These are phyloP conservation scores for Argyresthia albistria DNA, from an alignment of 2,888 invertebrate genomes.

Conservation along the genomic window DNA sequence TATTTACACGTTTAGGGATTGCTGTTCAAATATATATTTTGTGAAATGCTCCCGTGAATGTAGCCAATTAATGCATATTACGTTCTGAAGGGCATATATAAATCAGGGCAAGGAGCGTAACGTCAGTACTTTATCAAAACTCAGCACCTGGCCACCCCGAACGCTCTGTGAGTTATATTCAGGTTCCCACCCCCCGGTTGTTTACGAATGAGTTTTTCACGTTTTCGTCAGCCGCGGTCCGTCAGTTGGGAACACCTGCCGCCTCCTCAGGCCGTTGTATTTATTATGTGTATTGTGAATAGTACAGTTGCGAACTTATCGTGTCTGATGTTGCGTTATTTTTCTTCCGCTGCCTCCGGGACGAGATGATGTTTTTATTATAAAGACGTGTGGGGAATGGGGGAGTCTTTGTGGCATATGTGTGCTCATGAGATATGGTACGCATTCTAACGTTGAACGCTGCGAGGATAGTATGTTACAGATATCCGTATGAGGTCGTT, in stretches of 20 bases:
- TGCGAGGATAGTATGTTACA: conserved; percentile 24
- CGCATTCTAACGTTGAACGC: conserved; percentile 34
- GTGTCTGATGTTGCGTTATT: conserved; percentile 49
- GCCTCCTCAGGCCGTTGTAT: conserved; percentile 17
- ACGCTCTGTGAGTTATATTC: conserved; percentile 37
- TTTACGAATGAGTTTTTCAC: conserved; percentile 65
- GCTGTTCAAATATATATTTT: too few relatives aligned
- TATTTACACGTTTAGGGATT: too few relatives aligned
- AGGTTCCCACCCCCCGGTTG: conserved; percentile 47
- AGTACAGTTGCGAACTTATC: conserved; percentile 55
- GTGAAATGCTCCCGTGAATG: not conserved
- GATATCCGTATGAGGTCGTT: conserved; percentile 6
- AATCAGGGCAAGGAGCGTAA: conserved; percentile 57
- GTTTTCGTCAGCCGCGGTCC: conserved; percentile 39
- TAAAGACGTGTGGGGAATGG: conserved; percentile 49
- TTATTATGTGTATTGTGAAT: conserved; percentile 48
- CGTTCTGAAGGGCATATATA: conserved; percentile 62
- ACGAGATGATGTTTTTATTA: conserved; percentile 63
- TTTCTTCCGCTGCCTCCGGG: conserved; percentile 21
- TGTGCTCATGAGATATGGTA: conserved; percentile 36
- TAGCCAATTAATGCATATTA: conserved; percentile 58
- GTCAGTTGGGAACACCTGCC: conserved; percentile 55
- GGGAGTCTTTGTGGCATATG: conserved; percentile 50
- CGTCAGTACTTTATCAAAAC: conserved; percentile 60
- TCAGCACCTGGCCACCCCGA: conserved; percentile 48